These are phyloP conservation scores for Pseudomyrmex pallidus DNA, from an alignment of 1,140 invertebrate species.

Conservation along the genomic window DNA sequence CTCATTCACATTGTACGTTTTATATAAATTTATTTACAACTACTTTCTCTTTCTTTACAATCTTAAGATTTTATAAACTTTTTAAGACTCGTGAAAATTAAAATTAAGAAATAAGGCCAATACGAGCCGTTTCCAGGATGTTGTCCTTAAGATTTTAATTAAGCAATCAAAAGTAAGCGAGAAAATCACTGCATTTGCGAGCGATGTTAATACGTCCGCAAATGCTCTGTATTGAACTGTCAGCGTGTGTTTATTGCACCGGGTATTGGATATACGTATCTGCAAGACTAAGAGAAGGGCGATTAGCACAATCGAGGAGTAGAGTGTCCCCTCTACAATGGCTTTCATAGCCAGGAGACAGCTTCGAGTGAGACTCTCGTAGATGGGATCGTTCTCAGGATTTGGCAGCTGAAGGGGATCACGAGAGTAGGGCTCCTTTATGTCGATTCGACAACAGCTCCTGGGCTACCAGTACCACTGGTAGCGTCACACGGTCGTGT, in stretches of 20 bases:
- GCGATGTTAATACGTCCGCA: slow-evolving; percentile 6
- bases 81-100: too few relatives aligned
- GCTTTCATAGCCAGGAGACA: slow-evolving; percentile 66
- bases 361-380: slow-evolving; percentile 66
- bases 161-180: background rate
- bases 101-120: too few relatives aligned
- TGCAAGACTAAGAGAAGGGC: slow-evolving; percentile 66
- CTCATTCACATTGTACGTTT: background rate
- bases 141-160: background rate
- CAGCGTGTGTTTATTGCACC: slow-evolving; percentile 34
- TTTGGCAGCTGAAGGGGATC: slow-evolving; percentile 72
- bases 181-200: slow-evolving; percentile 23
- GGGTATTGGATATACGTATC: slow-evolving; percentile 39
- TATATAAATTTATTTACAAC: background rate
- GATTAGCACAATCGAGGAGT: slow-evolving; percentile 60
- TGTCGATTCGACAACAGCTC: slow-evolving; percentile 70
- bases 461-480: slow-evolving; percentile 55
- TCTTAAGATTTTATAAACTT: background rate
- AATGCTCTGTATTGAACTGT: slow-evolving; percentile 6
- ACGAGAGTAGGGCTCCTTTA: slow-evolving; percentile 69
- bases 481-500: slow-evolving; percentile 67
- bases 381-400: slow-evolving; percentile 70
- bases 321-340: slow-evolving; percentile 64
- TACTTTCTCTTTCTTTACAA: background rate
- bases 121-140: too few relatives aligned